Percentiles rank a stretch among this genome's conserved stretches.
These are phyloP conservation scores for Sitta carolinensis DNA, from an alignment of 2,797 vertebrate species.

Conservation along the genomic window DNA sequence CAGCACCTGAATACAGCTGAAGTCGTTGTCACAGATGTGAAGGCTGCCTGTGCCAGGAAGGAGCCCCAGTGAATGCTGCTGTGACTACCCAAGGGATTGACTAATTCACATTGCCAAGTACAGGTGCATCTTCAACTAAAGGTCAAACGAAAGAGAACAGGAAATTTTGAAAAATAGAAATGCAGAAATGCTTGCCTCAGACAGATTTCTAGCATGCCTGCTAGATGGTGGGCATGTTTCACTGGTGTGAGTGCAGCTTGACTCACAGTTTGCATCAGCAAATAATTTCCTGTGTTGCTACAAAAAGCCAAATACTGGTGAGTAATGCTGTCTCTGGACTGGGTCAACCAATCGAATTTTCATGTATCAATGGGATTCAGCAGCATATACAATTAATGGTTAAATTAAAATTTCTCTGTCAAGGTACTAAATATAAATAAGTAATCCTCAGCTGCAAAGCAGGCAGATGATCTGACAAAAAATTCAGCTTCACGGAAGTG, in stretches of 20 bases:
- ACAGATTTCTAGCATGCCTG: neutral
- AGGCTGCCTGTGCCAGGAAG: neutral
- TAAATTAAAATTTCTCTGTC: neutral
- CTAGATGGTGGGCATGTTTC: neutral
- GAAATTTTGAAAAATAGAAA: neutral
- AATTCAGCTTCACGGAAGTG: neutral
- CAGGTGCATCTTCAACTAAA: neutral
- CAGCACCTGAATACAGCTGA: neutral
- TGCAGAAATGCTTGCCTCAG: neutral
- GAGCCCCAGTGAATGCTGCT: rapidly evolving
- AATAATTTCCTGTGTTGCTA: neutral
- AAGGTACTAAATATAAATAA: constrained; percentile 7
- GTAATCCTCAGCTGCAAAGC: neutral
- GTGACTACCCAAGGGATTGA: neutral
- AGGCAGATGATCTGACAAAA: neutral
- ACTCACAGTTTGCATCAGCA: neutral
- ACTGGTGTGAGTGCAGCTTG: neutral
- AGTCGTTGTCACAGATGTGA: neutral
- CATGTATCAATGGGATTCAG: neutral
- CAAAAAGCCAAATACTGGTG: neutral
- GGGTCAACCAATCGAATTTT: neutral
- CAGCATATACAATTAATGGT: neutral
- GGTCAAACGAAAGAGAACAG: neutral
- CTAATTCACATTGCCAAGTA: neutral
- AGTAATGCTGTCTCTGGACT: neutral